Percentiles rank a stretch among this genome's conserved stretches.
These are phyloP conservation scores for Betta splendens DNA, from an alignment of 2,797 vertebrate species.

Conservation along the genomic window DNA sequence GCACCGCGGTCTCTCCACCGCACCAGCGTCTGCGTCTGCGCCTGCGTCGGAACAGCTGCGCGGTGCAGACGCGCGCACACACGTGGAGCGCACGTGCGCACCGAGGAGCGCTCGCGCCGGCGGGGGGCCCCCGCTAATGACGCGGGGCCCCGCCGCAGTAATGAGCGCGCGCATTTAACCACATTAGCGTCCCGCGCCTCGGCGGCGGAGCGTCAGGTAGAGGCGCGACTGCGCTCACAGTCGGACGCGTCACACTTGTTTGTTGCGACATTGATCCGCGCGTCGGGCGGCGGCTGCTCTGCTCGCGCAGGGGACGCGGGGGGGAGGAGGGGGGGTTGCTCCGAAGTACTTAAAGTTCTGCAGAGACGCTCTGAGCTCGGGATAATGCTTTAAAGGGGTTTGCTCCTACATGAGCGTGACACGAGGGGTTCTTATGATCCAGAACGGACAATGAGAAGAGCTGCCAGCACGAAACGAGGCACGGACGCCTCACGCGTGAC, in stretches of 20 bases:
- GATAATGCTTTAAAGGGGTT: conserved; percentile 46
- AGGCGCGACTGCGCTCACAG: conserved; percentile 62
- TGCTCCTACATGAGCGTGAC: conserved; percentile 30
- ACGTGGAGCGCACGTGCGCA: conserved; percentile 31
- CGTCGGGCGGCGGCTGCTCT: conserved; percentile 52
- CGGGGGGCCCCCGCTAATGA: conserved; percentile 71
- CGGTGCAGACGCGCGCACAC: conserved; percentile 1
- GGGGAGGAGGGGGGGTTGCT: conserved; percentile 17
- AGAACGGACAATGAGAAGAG: conserved; percentile 12
- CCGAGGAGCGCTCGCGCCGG: conserved; percentile 59
- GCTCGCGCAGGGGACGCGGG: conserved; percentile 24
- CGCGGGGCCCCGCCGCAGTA: conserved; percentile 70
- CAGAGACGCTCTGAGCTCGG: conserved; percentile 53
- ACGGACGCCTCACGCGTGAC: no score
- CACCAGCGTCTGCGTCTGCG: no score
- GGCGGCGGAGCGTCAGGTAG: conserved; percentile 64
- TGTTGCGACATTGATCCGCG: conserved; percentile 67
- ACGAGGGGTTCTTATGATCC: conserved; percentile 22
- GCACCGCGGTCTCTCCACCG: no score
- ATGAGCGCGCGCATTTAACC: conserved; percentile 74
- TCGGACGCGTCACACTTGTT: conserved; percentile 66
- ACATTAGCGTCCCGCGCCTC: conserved; percentile 70
- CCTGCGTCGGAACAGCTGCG: conserved; percentile 11
- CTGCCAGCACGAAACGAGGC: conserved; percentile 7
- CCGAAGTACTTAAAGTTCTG: conserved; percentile 27